Base-by-base conservation (phyloP, 1,140 invertebrate genomes). In the Euborellia annulipes region DNA sequence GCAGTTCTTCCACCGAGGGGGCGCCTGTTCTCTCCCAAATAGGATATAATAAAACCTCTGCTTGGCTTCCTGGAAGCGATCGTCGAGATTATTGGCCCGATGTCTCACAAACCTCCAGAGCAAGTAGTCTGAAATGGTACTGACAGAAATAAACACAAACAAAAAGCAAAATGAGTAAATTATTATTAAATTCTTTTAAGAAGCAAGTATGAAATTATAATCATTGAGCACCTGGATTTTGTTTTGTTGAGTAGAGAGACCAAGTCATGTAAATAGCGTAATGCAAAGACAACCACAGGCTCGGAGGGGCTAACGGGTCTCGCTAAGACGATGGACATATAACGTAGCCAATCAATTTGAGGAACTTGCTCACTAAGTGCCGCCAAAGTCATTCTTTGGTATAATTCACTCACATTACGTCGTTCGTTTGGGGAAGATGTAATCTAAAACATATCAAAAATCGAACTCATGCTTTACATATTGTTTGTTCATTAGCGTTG, bases 31-130 rank as follows among this genome's bases (percentile, higher is more conserved):
- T 30, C 79, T 69, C 11, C 85, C 85, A 54, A 79, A 82, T 11
- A 86, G 58, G 17, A 76, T 70, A 44, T 71, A 75, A 55, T 78
- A 78, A 55, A 85, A 85, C 23, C 71, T 75, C 47, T 73, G 71
- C 50, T 70, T 68, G 0, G 68, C 58, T 6, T 69, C 62, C 52
- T 69, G 64, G 60, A 88, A 91, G 23, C 83, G 68, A 55, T 81
- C 75, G 49, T 88, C 86, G 45, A 92, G 67, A 61, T 89, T 89
- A 55, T 83, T 85, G 11, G 90, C 77, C 50, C 86, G 68, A 57
- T 88, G 82, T 48, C 83, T 74, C 22, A 92, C 79, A 54, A 92
- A 86, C 50, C 87, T 68, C 87, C 88, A 92, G 11, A 91, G 62
- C 39, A 89, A 54, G 64, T 90, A 84, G 65, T 88, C 83, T 22